A percentile compares a stretch with the other conserved stretches of the same genome.
These are phyloP conservation scores for Agonopterix arenella DNA, from an alignment of 2,888 invertebrate genomes.

Conservation along the genomic window DNA sequence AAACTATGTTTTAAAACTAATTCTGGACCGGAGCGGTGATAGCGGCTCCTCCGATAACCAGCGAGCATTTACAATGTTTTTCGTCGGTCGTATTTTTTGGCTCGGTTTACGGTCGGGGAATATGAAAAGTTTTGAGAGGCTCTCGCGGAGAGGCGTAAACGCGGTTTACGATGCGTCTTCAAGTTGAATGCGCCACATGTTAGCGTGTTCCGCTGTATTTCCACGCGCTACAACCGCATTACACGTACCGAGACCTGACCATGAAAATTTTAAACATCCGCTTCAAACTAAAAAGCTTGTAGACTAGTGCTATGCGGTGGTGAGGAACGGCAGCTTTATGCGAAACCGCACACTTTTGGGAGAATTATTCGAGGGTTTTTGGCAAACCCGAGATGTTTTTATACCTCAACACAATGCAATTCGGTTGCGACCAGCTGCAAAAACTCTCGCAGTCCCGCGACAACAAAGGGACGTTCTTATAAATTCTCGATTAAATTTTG, in stretches of 20 bases:
- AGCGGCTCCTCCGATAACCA: slow-evolving; percentile 56
- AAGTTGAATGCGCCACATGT: slow-evolving; percentile 67
- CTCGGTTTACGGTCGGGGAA: slow-evolving; percentile 69
- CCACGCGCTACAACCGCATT: slow-evolving; percentile 59
- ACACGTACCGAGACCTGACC: slow-evolving; percentile 70
- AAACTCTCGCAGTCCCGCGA: slow-evolving; percentile 45
- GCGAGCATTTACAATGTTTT: slow-evolving; percentile 74
- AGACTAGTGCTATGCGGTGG: slow-evolving; percentile 23
- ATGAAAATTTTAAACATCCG: slow-evolving; percentile 69
- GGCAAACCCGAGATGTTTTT: slow-evolving; percentile 46
- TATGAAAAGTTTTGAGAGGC: slow-evolving; percentile 75
- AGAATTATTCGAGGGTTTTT: slow-evolving; percentile 31
- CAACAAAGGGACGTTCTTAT: slow-evolving; percentile 67
- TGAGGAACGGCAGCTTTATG: slow-evolving; percentile 24
- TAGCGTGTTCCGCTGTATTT: slow-evolving; percentile 58
- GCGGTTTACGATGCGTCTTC: slow-evolving; percentile 74
- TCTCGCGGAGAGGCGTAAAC: slow-evolving; percentile 68
- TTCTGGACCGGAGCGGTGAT: slow-evolving; percentile 37
- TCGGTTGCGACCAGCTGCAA: slow-evolving; percentile 54
- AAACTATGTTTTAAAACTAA: slow-evolving; percentile 70
- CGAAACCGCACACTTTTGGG: slow-evolving; percentile 23
- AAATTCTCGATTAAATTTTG: slow-evolving; percentile 74
- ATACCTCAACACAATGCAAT: slow-evolving; percentile 45
- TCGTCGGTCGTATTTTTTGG: slow-evolving; percentile 73
- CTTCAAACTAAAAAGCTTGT: slow-evolving; percentile 49